Evolutionary conservation across 2,888 invertebrate species (phyloP).

Genomic region (Pardosa pseudoannulata): DNA sequence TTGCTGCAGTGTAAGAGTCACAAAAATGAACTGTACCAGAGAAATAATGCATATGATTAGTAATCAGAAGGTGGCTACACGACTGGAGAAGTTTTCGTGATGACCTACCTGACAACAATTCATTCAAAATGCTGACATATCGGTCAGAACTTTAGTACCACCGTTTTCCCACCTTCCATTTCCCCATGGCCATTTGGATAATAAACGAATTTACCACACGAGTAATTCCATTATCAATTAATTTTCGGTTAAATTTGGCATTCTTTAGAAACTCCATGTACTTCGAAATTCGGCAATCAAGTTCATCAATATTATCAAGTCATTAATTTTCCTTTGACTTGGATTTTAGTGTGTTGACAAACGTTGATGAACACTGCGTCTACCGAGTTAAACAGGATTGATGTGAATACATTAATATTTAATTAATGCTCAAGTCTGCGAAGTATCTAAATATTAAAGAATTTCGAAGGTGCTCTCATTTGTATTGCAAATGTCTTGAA

Average conservation of each 20-base stretch:
- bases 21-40: too few relatives aligned
- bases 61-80: too few relatives aligned
- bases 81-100: too few relatives aligned
- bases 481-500: slow-evolving; percentile 1
- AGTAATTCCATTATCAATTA: not conserved
- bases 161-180: too few relatives aligned
- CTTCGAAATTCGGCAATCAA: not conserved
- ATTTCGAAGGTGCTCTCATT: not conserved
- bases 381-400: not conserved
- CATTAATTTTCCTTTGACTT: slow-evolving; percentile 1
- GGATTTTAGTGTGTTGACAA: not conserved
- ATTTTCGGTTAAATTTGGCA: not conserved
- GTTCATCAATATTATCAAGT: not conserved
- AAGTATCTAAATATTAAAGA: slow-evolving; percentile 12
- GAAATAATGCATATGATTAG: too few relatives aligned
- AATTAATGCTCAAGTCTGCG: not conserved
- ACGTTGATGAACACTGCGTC: not conserved
- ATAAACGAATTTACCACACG: not conserved
- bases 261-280: not conserved
- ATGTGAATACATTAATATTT: slow-evolving; percentile 8
- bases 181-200: too few relatives aligned
- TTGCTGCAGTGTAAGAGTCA: too few relatives aligned
- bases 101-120: too few relatives aligned
- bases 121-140: too few relatives aligned
- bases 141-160: too few relatives aligned